These are phyloP conservation scores for Climacteris rufus DNA, from an alignment of 2,113 vertebrate species.

Conservation along the genomic window DNA sequence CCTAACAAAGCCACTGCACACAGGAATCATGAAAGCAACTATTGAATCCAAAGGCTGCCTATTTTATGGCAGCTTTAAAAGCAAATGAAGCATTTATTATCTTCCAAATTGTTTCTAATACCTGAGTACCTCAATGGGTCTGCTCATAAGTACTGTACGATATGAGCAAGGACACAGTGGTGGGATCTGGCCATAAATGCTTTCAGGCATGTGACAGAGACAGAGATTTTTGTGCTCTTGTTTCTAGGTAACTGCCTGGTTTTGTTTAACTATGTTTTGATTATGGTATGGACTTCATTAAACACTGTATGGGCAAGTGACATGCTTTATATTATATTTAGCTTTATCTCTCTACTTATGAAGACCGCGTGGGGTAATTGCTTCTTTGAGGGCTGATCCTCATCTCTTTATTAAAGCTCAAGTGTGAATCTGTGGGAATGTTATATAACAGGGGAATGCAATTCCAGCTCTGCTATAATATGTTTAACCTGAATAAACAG, in stretches of 20 bases:
- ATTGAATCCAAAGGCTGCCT: not conserved
- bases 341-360: not conserved
- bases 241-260: conserved; percentile 68
- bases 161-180: not conserved
- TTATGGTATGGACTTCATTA: conserved; percentile 61
- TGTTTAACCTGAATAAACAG: not conserved
- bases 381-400: conserved; percentile 12
- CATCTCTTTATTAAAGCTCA: not conserved
- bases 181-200: not conserved
- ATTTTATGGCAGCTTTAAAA: not conserved
- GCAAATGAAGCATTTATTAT: not conserved
- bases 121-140: not conserved
- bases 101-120: not conserved
- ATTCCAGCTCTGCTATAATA: not conserved
- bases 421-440: not conserved
- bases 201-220: conserved; percentile 38
- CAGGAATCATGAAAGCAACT: not conserved
- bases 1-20: not conserved
- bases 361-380: not conserved
- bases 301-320: conserved; percentile 38
- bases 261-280: conserved; percentile 69
- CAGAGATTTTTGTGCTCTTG: conserved; percentile 39
- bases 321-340: conserved; percentile 50
- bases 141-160: not conserved
- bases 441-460: not conserved